A percentile compares a stretch with the other conserved stretches of the same genome.
Evolutionary conservation across 2,113 vertebrate genomes (phyloP).

Genomic region (Thinocorus orbignyianus): DNA sequence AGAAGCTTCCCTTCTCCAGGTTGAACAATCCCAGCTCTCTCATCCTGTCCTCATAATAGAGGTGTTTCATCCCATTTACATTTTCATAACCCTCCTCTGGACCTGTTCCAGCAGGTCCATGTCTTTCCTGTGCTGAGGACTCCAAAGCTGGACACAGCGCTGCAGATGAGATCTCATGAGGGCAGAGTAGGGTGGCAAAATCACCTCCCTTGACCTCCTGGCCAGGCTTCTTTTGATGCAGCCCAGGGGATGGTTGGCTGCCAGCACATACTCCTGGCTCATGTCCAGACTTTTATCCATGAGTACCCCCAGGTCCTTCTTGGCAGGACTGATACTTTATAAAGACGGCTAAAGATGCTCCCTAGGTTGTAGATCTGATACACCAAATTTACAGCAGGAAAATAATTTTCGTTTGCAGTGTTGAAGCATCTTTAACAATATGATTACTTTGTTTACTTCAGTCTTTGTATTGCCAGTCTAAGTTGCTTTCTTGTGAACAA

Average conservation of each 20-base stretch:
- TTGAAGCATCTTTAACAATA: neutral
- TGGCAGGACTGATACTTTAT: neutral
- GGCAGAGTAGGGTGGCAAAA: neutral
- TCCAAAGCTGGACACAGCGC: fast-evolving
- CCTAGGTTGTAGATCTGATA: neutral
- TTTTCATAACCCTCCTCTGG: neutral
- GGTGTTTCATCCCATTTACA: fast-evolving
- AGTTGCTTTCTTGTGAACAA: neutral
- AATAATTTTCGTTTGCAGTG: neutral
- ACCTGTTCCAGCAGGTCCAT: fast-evolving
- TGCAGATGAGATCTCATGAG: neutral
- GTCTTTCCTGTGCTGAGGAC: neutral
- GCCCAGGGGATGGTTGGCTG: fast-evolving
- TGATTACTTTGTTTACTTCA: neutral
- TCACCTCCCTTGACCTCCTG: neutral
- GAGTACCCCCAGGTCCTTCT: neutral
- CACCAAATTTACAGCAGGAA: neutral
- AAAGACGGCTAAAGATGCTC: neutral
- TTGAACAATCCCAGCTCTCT: neutral
- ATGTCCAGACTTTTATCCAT: neutral
- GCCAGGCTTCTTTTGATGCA: neutral
- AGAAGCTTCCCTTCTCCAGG: neutral
- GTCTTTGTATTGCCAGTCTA: neutral
- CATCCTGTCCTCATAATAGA: neutral
- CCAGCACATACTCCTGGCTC: fast-evolving